phyloP scores from a whole-genome alignment of 1,140 invertebrate species.

The Musca vetustissima region DNA sequence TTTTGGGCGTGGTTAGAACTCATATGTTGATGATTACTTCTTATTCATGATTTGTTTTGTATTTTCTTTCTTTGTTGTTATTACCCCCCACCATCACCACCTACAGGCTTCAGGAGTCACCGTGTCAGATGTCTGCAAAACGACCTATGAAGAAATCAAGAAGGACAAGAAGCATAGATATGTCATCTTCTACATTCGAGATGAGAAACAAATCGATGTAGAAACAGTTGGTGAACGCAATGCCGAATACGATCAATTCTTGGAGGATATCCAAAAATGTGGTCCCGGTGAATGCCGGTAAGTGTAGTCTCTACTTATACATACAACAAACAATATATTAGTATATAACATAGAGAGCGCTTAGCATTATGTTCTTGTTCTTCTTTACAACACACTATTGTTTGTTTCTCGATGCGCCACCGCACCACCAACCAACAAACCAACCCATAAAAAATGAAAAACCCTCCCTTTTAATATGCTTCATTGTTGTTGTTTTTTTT shows the following conservation, averaged over 20 bases:
- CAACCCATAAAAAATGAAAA: too few species aligned
- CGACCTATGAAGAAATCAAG: constrained; percentile 94
- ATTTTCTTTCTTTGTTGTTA: too few species aligned
- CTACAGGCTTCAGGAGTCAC: constrained; percentile 92
- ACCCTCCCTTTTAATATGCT: too few species aligned
- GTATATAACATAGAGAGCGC: not conserved
- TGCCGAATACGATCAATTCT: constrained; percentile 85
- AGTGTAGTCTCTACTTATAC: constrained; percentile 26
- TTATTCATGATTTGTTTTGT: not conserved
- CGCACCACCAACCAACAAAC: too few species aligned
- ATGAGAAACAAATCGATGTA: constrained; percentile 92
- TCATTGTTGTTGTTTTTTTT: too few species aligned
- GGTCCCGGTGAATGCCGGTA: constrained; percentile 85
- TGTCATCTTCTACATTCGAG: constrained; percentile 92
- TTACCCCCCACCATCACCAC: too few species aligned
- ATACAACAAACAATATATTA: not conserved
- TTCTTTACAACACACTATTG: too few species aligned
- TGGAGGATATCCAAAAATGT: constrained; percentile 86
- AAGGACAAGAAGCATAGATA: constrained; percentile 96
- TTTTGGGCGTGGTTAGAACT: constrained; percentile 12
- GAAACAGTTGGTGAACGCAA: constrained; percentile 85
- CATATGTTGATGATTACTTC: too few species aligned
- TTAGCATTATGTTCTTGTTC: too few species aligned
- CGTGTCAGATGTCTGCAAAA: constrained; percentile 92
- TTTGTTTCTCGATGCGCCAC: too few species aligned